These are phyloP conservation scores for Salminus brasiliensis DNA, from an alignment of 2,113 vertebrate genomes.

Conservation along the genomic window DNA sequence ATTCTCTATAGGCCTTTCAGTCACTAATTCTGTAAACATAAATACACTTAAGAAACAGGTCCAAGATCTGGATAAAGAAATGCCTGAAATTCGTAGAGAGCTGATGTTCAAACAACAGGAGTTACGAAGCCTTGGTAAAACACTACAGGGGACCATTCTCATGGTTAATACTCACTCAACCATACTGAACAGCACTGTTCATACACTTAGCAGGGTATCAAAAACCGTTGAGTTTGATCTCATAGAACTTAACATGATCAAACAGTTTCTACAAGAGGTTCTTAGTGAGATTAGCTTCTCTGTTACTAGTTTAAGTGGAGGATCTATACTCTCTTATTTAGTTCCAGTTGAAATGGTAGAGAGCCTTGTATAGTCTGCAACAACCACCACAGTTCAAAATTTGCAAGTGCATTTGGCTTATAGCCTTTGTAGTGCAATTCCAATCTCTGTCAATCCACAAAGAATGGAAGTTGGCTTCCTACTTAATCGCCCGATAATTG, in stretches of 20 bases:
- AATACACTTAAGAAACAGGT: background rate
- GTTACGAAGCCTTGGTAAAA: background rate
- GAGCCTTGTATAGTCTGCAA: background rate
- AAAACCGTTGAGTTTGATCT: too few relatives aligned
- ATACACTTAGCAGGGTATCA: too few relatives aligned
- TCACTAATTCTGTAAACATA: too few relatives aligned
- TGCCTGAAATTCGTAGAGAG: constrained; percentile 19
- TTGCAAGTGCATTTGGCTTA: constrained; percentile 10
- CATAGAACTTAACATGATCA: too few relatives aligned
- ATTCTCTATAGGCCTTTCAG: constrained; percentile 12
- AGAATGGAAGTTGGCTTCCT: constrained; percentile 9
- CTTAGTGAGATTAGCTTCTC: too few relatives aligned
- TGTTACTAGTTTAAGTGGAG: background rate
- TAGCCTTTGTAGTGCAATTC: constrained; percentile 23
- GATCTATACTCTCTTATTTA: background rate
- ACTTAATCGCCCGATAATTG: background rate
- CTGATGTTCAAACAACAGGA: constrained; percentile 5
- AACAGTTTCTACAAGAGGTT: too few relatives aligned
- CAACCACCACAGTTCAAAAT: background rate
- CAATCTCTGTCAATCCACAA: constrained; percentile 3
- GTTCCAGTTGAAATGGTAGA: background rate
- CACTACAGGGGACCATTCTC: constrained; percentile 8
- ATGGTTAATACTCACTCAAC: constrained; percentile 17
- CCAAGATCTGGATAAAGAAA: background rate
- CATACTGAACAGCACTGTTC: constrained; percentile 13